Evolutionary conservation across 2,113 vertebrate species (phyloP).

Genomic region (Brachirus orientalis): DNA sequence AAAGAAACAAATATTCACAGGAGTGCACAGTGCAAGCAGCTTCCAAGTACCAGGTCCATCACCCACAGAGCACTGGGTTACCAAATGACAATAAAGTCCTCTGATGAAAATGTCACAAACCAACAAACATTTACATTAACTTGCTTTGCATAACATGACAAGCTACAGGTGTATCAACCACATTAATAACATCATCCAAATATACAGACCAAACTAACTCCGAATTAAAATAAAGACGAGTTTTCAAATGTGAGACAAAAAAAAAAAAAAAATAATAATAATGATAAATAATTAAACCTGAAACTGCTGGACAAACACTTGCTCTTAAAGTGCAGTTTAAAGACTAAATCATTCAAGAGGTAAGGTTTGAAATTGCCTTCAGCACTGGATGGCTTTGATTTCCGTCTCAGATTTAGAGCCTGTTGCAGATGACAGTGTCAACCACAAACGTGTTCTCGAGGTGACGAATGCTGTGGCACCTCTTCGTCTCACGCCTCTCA

Average conservation of each 20-base stretch:
- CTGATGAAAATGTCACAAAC: slow-evolving; percentile 27
- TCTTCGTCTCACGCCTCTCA: slow-evolving; percentile 84
- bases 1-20: slow-evolving; percentile 35
- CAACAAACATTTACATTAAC: slow-evolving; percentile 30
- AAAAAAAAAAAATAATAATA: background rate
- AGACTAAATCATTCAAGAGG: slow-evolving; percentile 77
- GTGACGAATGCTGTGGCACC: slow-evolving; percentile 90
- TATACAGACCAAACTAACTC: slow-evolving; percentile 30
- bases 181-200: slow-evolving; percentile 35
- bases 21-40: slow-evolving; percentile 50
- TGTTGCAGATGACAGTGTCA: slow-evolving; percentile 91
- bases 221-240: slow-evolving; percentile 17
- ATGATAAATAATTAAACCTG: slow-evolving; percentile 8
- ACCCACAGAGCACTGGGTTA: slow-evolving; percentile 45
- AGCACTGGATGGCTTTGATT: slow-evolving; percentile 49
- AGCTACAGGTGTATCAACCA: slow-evolving; percentile 66
- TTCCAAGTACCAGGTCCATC: slow-evolving; percentile 21
- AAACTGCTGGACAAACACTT: slow-evolving; percentile 51
- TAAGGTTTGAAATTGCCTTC: slow-evolving; percentile 74
- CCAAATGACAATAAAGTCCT: slow-evolving; percentile 18
- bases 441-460: slow-evolving; percentile 96
- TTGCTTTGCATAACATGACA: slow-evolving; percentile 38
- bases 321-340: slow-evolving; percentile 79
- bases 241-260: slow-evolving; percentile 46
- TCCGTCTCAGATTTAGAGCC: slow-evolving; percentile 69